phyloP scores from a whole-genome alignment of 2,888 invertebrate species.

The Nomada goodeniana region DNA sequence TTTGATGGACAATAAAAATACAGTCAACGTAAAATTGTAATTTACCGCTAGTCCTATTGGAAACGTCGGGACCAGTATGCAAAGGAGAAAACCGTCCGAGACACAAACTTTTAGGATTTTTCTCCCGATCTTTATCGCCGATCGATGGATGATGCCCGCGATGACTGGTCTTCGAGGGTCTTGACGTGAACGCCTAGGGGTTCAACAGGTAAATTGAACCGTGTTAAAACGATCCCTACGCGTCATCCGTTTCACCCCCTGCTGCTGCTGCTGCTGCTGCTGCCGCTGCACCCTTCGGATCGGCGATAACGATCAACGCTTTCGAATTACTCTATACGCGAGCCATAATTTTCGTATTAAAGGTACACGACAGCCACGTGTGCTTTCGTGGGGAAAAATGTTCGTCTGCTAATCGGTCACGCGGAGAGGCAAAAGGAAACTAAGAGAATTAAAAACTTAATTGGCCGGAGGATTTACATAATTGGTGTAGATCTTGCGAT shows the following conservation, averaged over 20 bases:
- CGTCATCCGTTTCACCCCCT: slow-evolving; percentile 57
- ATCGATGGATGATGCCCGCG: slow-evolving; percentile 55
- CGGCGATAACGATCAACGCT: slow-evolving; percentile 63
- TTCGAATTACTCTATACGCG: slow-evolving; percentile 53
- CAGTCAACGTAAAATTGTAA: slow-evolving; percentile 4
- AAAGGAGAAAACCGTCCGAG: slow-evolving; percentile 20
- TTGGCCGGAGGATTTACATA: slow-evolving; percentile 69
- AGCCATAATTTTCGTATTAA: slow-evolving; percentile 66
- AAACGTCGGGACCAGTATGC: slow-evolving; percentile 17
- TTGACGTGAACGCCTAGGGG: slow-evolving; percentile 62
- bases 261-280: slow-evolving; percentile 62
- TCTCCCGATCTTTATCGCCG: slow-evolving; percentile 70
- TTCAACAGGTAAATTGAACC: slow-evolving; percentile 68
- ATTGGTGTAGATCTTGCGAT: slow-evolving; percentile 65
- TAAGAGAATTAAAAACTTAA: slow-evolving; percentile 56
- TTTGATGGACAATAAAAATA: slow-evolving; percentile 8
- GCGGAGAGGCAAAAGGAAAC: not conserved
- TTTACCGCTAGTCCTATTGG: slow-evolving; percentile 27
- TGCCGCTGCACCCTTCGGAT: slow-evolving; percentile 60
- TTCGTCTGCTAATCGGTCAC: not conserved
- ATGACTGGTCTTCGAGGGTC: slow-evolving; percentile 68
- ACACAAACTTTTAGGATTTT: slow-evolving; percentile 43
- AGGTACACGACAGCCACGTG: slow-evolving; percentile 8
- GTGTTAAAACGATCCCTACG: slow-evolving; percentile 23
- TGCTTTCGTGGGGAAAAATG: slow-evolving; percentile 14